Evolutionary conservation across 2,113 vertebrate species (phyloP).

Genomic region (Crotalus tigris): DNA sequence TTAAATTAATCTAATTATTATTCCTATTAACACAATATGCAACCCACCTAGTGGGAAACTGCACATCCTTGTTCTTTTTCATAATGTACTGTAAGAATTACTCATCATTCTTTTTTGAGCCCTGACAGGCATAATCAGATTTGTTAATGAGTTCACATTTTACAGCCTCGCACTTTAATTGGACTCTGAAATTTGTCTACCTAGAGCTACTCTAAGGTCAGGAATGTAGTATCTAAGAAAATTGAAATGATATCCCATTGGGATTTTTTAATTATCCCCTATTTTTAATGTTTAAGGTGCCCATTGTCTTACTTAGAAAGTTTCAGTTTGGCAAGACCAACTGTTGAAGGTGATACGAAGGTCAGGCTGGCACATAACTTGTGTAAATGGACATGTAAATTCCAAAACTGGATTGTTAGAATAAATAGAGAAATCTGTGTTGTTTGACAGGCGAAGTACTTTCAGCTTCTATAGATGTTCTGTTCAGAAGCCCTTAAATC

Average conservation of each 20-base stretch:
- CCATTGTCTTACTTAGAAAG: neutral
- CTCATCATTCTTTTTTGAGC: neutral
- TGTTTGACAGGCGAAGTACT: neutral
- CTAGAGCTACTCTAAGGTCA: neutral
- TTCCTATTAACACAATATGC: neutral
- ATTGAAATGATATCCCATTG: constrained; percentile 7
- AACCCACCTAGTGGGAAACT: neutral
- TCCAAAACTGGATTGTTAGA: neutral
- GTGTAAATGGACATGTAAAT: neutral
- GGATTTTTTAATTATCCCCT: neutral
- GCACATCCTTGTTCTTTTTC: neutral
- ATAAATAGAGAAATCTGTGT: neutral
- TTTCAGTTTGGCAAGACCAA: neutral
- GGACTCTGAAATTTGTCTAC: constrained; percentile 9
- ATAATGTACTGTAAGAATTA: neutral
- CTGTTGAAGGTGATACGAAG: neutral
- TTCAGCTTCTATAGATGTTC: neutral
- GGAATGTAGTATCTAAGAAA: neutral
- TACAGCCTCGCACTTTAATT: constrained; percentile 1
- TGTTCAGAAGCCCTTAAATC: neutral
- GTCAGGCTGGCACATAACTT: neutral
- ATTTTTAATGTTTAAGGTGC: neutral
- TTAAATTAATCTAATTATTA: neutral
- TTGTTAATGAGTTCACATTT: constrained; percentile 24
- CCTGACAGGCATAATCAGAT: constrained; percentile 10